Base-by-base conservation (phyloP, 2,888 invertebrate species). In the Camptogramma bilineatum region DNA sequence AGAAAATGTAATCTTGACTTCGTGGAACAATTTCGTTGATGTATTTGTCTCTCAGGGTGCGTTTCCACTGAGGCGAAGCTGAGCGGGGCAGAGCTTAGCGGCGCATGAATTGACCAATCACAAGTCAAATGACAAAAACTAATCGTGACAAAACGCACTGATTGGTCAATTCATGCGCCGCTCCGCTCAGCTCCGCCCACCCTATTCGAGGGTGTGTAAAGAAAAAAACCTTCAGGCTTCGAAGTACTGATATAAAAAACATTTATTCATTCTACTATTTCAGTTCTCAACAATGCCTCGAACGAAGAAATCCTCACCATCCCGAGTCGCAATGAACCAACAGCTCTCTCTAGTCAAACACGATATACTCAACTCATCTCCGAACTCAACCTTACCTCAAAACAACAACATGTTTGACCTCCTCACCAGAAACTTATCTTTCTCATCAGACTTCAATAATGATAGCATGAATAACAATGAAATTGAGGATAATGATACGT, bases 231-330 rank as follows among this genome's bases (percentile, higher is more conserved):
- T n/a, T n/a, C n/a, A n/a, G n/a, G 46, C 4, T 46, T 18, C 17
- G 8, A 17, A 18, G 17, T 53, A 28, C 9, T 28, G 13, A 2
- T 24, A 24, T 24, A 28, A 5, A 28, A n/a, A n/a, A n/a, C n/a
- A 10, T 10, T 34, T 1, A 39, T 57, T 19, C 16, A 52, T 52
- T 48, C n/a, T 54, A 10, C n/a, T 54, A 10, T 77, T 92, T 83
- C 86, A 95, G 95, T 95, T 94, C 81, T 94, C 94, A 64, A 95
- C 95, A 59, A 95, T 95, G 93, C 95, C 95, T 31, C 90, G 94
- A 52, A 94, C 92, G 62, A 94, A 94, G 79, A 93, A 93, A 72
- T 72, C 87, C n/a, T 88, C 90, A 19, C 86, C 93, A n/a, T 87
- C 88, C 72, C 89, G 92, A 51, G 86, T 86, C 0, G 80, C 86